Conservation (phyloP, 2,888 invertebrate genomes). For the Pachliopta kotzebuea region DNA sequence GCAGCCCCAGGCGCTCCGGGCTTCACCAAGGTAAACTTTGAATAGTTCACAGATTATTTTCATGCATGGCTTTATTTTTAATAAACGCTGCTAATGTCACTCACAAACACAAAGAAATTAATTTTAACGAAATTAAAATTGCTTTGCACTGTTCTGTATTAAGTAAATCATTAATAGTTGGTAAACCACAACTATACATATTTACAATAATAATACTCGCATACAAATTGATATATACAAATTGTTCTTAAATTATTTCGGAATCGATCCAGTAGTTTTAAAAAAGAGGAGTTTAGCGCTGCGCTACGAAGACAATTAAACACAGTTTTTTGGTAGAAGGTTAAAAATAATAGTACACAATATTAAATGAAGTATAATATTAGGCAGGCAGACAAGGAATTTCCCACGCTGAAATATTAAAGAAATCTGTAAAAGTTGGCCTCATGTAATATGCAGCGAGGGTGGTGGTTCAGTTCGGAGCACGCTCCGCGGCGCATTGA, state of each 20-base stretch:
- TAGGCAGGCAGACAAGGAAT: slow-evolving; percentile 41
- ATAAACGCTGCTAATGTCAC: slow-evolving; percentile 2
- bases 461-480: slow-evolving; percentile 45
- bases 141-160: neutral
- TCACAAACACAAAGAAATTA: neutral
- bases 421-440: slow-evolving; percentile 67
- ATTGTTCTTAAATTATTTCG: too few species aligned
- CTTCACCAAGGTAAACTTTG: slow-evolving; percentile 36
- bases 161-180: too few species aligned
- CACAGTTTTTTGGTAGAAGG: neutral
- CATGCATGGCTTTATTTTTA: slow-evolving; percentile 33
- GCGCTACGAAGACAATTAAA: neutral
- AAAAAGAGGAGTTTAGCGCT: neutral
- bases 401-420: slow-evolving; percentile 68
- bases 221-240: too few species aligned
- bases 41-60: slow-evolving; percentile 38
- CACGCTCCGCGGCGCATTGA: slow-evolving; percentile 53
- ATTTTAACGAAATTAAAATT: neutral
- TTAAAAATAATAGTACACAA: slow-evolving; percentile 3
- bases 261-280: neutral
- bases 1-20: slow-evolving; percentile 39
- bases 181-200: too few species aligned
- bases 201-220: too few species aligned
- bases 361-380: slow-evolving; percentile 23
- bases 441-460: slow-evolving; percentile 73